phyloP scores from a whole-genome alignment of 2,888 invertebrate genomes.

The Dolichopus griseipennis region DNA sequence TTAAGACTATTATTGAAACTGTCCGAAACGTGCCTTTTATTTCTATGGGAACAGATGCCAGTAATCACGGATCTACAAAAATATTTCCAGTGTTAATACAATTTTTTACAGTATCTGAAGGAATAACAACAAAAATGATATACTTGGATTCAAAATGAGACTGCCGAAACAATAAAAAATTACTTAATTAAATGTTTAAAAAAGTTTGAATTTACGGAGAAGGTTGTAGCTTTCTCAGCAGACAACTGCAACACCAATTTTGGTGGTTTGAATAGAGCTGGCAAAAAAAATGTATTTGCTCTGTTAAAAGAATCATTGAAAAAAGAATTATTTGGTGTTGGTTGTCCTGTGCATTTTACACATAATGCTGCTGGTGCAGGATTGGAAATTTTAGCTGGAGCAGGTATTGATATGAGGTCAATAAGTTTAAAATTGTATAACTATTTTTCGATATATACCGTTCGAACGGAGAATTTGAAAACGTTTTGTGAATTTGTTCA shows the following conservation, averaged over 20 bases:
- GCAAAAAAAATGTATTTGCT: conserved; percentile 19
- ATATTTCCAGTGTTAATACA: too few species aligned
- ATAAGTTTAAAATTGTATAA: not conserved
- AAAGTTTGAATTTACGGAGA: not conserved
- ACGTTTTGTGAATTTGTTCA: conserved; percentile 16
- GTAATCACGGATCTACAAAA: too few species aligned
- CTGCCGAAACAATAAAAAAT: too few species aligned
- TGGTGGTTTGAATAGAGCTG: conserved; percentile 19
- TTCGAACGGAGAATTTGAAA: conserved; percentile 15
- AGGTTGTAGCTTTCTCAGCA: conserved; percentile 12
- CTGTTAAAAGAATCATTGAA: conserved; percentile 9
- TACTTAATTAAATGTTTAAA: too few species aligned
- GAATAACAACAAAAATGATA: too few species aligned
- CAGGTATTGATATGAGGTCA: not conserved
- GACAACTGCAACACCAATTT: conserved; percentile 22
- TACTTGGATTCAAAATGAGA: too few species aligned
- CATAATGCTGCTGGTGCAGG: conserved; percentile 7
- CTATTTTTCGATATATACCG: too few species aligned
- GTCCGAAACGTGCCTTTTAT: too few species aligned
- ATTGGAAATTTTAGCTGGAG: not conserved
- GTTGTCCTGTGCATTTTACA: not conserved
- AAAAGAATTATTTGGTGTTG: conserved; percentile 1
- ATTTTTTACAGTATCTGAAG: too few species aligned
- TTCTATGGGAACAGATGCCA: too few species aligned
- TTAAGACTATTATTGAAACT: too few species aligned